These are phyloP conservation scores for Rhadinocentrus ornatus DNA, from an alignment of 2,797 vertebrate genomes.

Conservation along the genomic window DNA sequence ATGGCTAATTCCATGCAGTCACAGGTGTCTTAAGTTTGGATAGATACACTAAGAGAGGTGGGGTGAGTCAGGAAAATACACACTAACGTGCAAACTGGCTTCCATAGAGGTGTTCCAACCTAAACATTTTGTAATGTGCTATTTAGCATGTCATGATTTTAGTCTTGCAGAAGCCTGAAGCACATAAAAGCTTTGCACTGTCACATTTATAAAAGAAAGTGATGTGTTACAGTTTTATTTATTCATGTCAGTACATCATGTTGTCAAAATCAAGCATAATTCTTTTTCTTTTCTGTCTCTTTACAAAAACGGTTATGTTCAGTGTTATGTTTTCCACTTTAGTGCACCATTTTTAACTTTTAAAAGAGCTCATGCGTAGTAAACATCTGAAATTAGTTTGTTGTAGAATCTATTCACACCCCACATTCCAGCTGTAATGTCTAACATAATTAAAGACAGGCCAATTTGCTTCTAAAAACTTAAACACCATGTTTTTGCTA, in stretches of 20 bases:
- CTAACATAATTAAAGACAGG: constrained; percentile 71
- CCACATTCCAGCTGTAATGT: constrained; percentile 66
- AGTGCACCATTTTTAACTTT: constrained; percentile 48
- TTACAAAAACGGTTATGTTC: constrained; percentile 10
- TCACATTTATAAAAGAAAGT: background rate
- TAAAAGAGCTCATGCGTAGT: constrained; percentile 54
- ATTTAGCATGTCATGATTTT: constrained; percentile 8
- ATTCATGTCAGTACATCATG: constrained; percentile 18
- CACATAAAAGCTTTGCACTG: constrained; percentile 22
- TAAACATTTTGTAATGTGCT: constrained; percentile 19
- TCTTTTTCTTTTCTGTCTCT: constrained; percentile 25
- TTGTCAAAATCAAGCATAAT: constrained; percentile 31
- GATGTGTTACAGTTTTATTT: background rate
- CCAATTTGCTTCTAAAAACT: constrained; percentile 59
- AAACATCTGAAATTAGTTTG: constrained; percentile 73
- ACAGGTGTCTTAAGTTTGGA: constrained; percentile 22
- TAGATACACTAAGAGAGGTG: constrained; percentile 1
- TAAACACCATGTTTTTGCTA: constrained; percentile 50
- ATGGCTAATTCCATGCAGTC: constrained; percentile 26
- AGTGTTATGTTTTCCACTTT: constrained; percentile 46
- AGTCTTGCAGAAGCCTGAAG: constrained; percentile 3
- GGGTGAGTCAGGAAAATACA: constrained; percentile 12
- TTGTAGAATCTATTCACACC: constrained; percentile 63
- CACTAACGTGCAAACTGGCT: constrained; percentile 2
- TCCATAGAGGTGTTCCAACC: constrained; percentile 23